Base-by-base conservation (phyloP, 2,888 invertebrate species). In the Psylliodes chrysocephalus region DNA sequence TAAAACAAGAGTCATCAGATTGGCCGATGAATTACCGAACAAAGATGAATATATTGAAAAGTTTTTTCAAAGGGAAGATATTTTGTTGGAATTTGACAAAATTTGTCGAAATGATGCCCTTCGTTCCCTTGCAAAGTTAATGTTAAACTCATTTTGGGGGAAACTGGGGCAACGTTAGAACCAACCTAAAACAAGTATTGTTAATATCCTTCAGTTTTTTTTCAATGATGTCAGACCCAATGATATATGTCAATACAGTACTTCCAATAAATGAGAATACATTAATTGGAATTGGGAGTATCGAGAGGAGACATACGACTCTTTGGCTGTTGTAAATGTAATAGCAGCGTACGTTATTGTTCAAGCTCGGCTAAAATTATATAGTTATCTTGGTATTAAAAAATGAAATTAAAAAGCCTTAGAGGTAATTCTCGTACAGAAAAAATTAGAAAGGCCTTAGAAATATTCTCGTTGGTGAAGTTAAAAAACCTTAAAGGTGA, bases 71-170 rank as follows among this genome's bases (percentile, higher is more conserved):
- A 61, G 52, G 15, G 73, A 77, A 63, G 72, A 70, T 17, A 35
- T 49, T 22, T 22, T 22, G 73, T 0, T 35, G 72, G 15, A 40
- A 5, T 40, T 40, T 28, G 5, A 12, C 0, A 19, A 51, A 1
- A 51, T 56, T 22, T 1, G 17, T 4, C 12, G 60, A 0, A 59
- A 63, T 14, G 47, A 35, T 0, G 60, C 51, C 1, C 18, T 64
- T 6, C 64, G 74, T 28, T 68, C 64, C 1, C 47, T 76, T 0
- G 71, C 75, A 0, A 75, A 78, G 56, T 40, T 76, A 4, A 69
- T 68, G 53, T 46, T 75, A 1, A 77, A 77, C 49, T 69, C 70
- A 1, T 74, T 76, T 61, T 75, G 75, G 74, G 74, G 74, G 19
- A 7, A 54, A 28, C 55, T 61, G 25, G 54, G 35, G 0, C 61